Conservation (phyloP, 2,797 vertebrate genomes). For the Phylloscopus collybita region DNA sequence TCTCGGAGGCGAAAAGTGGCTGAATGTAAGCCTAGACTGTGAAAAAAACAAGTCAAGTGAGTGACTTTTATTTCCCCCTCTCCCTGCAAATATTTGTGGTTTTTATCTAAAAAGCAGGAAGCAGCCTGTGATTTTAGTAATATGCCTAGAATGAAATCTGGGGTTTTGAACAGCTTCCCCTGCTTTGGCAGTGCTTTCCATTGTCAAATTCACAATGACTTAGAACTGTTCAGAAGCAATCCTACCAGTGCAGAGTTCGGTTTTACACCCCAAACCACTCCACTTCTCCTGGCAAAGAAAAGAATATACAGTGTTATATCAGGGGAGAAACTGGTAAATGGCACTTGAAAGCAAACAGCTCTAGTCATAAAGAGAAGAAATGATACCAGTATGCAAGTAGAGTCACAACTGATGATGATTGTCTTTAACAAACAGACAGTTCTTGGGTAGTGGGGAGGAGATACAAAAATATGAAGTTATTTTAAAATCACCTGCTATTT, state of each 20-base stretch:
- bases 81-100: background rate
- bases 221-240: background rate
- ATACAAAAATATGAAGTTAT: background rate
- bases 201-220: background rate
- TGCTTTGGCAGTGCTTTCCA: background rate
- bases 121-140: background rate
- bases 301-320: background rate
- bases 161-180: background rate
- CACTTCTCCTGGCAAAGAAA: background rate
- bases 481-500: background rate
- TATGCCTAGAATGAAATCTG: background rate
- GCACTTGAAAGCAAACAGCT: background rate
- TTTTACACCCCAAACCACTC: background rate
- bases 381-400: background rate
- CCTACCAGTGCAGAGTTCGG: background rate
- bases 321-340: background rate
- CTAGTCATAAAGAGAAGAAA: background rate
- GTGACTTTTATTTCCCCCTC: background rate
- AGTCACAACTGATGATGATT: background rate
- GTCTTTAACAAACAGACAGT: background rate
- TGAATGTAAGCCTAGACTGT: background rate
- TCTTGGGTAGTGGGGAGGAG: accelerated
- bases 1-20: background rate
- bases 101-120: background rate
- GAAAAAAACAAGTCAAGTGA: background rate